phyloP scores from a whole-genome alignment of 2,888 invertebrate genomes.

The Tipula confusa region DNA sequence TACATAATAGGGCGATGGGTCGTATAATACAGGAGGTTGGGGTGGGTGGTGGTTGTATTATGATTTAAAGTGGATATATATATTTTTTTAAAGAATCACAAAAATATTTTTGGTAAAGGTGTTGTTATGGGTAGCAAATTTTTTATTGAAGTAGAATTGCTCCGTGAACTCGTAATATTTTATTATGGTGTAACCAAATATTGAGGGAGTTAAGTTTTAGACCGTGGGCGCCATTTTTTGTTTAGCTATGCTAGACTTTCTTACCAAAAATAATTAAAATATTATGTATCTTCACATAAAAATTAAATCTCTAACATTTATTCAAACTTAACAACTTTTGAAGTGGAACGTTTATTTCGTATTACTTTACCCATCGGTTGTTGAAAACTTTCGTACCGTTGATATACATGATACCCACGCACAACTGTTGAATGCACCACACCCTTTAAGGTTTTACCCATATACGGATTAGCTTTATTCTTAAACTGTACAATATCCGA shows the following conservation, averaged over 20 bases:
- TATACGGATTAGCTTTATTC: slow-evolving; percentile 62
- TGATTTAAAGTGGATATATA: neutral
- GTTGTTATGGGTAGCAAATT: neutral
- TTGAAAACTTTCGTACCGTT: slow-evolving; percentile 46
- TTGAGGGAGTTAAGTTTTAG: too few species aligned
- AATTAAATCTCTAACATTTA: neutral
- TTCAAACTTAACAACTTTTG: neutral
- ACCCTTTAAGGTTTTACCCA: slow-evolving; percentile 57
- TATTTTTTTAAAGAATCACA: too few species aligned
- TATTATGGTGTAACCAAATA: too few species aligned
- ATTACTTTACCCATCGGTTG: slow-evolving; percentile 48
- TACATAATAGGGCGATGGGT: neutral
- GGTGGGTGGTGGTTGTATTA: neutral
- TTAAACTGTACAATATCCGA: slow-evolving; percentile 60
- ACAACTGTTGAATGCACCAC: slow-evolving; percentile 62
- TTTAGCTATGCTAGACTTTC: too few species aligned
- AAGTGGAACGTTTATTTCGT: slow-evolving; percentile 7
- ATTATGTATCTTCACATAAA: neutral
- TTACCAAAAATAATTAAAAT: neutral
- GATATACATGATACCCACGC: slow-evolving; percentile 59
- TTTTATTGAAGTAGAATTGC: neutral
- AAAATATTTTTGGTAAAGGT: neutral
- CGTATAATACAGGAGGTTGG: neutral
- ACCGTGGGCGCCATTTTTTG: too few species aligned
- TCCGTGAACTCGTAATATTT: too few species aligned